phyloP scores from a whole-genome alignment of 2,888 invertebrate genomes.

The Chaetoderma sp. region DNA sequence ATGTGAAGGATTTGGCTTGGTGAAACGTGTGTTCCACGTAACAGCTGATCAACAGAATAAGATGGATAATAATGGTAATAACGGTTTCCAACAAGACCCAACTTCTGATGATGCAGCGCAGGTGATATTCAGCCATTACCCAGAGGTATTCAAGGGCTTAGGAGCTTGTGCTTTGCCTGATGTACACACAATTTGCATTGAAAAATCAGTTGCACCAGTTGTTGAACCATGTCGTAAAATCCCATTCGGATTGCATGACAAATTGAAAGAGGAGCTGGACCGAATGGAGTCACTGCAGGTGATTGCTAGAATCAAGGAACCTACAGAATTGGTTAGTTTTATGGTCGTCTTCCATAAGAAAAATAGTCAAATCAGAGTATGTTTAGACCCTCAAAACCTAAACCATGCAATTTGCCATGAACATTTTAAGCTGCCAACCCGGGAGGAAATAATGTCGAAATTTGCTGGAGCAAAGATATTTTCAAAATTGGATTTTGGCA shows the following conservation, averaged over 20 bases:
- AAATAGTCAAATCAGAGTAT: conserved; percentile 39
- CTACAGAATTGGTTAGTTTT: conserved; percentile 42
- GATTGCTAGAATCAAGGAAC: conserved; percentile 37
- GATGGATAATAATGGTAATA: too few relatives aligned
- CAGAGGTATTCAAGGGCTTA: conserved; percentile 27
- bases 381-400: conserved; percentile 40
- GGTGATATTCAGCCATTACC: too few relatives aligned
- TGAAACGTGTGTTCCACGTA: conserved; percentile 12
- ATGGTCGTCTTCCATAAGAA: conserved; percentile 33
- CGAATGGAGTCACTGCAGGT: conserved; percentile 28
- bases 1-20: background rate
- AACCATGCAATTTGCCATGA: conserved; percentile 36
- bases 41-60: too few relatives aligned
- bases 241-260: conserved; percentile 30
- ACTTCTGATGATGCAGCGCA: too few relatives aligned
- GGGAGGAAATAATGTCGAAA: conserved; percentile 37
- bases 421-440: conserved; percentile 38
- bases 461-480: conserved; percentile 31
- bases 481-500: conserved; percentile 40
- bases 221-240: conserved; percentile 35
- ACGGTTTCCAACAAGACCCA: too few relatives aligned
- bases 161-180: too few relatives aligned
- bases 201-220: conserved; percentile 33
- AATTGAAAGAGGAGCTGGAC: conserved; percentile 34
- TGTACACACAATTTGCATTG: too few relatives aligned